A percentile compares a stretch with the other conserved stretches of the same genome.
Evolutionary conservation across 2,797 vertebrate species (phyloP).

Genomic region (Dermochelys coriacea): DNA sequence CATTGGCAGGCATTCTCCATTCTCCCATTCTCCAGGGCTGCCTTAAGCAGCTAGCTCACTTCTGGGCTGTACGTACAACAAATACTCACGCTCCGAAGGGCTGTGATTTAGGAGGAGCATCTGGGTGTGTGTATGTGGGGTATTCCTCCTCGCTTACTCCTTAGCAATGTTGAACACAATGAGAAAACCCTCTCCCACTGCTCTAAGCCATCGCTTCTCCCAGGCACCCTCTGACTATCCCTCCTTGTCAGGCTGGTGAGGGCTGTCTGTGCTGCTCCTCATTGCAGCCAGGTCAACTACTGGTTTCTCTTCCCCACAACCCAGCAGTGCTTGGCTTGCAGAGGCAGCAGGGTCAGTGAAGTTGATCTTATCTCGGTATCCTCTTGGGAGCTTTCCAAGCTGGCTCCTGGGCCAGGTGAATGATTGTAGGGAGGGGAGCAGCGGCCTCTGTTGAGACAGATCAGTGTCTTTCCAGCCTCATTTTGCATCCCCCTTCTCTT

Average conservation of each 20-base stretch:
- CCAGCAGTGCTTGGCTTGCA: not conserved
- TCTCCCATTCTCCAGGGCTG: rapidly evolving
- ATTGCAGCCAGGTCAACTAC: not conserved
- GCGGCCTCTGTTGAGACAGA: not conserved
- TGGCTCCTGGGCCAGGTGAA: not conserved
- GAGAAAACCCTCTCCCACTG: not conserved
- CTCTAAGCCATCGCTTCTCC: not conserved
- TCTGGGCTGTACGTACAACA: rapidly evolving
- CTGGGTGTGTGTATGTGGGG: no score
- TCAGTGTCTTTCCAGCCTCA: not conserved
- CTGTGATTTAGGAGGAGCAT: not conserved
- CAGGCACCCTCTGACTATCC: not conserved
- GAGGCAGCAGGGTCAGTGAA: not conserved
- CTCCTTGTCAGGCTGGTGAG: not conserved
- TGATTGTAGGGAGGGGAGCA: no score
- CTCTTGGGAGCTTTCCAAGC: not conserved
- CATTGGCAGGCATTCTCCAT: no score
- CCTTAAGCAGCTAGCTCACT: not conserved
- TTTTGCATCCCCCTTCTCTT: not conserved
- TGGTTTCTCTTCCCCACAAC: not conserved
- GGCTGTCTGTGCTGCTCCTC: not conserved
- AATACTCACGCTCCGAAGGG: rapidly evolving
- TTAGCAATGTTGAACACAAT: not conserved
- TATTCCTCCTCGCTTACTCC: not conserved
- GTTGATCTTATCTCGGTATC: not conserved